Percentiles rank a stretch among this genome's conserved stretches.
phyloP scores from a whole-genome alignment of 2,888 invertebrate species.

The Beris morrisii region DNA sequence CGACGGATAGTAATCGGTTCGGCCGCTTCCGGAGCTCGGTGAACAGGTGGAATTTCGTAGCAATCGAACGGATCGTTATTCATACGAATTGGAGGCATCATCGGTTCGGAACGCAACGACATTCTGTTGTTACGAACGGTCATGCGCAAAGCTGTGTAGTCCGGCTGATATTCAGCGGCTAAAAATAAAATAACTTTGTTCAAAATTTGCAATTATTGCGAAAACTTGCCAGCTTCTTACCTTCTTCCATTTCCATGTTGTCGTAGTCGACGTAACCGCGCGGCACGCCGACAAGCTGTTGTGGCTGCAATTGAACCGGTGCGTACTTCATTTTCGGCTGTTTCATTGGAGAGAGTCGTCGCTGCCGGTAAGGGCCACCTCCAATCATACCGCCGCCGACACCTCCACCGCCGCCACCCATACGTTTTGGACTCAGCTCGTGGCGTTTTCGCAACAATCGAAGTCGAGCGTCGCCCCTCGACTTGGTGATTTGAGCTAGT shows the following conservation, averaged over 20 bases:
- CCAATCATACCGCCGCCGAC: not conserved
- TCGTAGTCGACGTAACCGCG: conserved; percentile 54
- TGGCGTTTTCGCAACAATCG: conserved; percentile 65
- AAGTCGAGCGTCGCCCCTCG: conserved; percentile 71
- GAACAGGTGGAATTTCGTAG: conserved; percentile 49
- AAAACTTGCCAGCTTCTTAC: conserved; percentile 42
- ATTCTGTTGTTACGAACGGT: conserved; percentile 50
- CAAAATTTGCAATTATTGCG: not conserved
- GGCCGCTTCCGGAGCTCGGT: conserved; percentile 23
- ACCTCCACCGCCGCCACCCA: not conserved
- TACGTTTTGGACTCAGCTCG: conserved; percentile 21
- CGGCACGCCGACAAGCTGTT: conserved; percentile 44
- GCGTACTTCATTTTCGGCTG: conserved; percentile 16
- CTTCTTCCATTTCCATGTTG: conserved; percentile 54
- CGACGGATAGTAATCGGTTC: conserved; percentile 41
- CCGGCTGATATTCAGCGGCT: conserved; percentile 44
- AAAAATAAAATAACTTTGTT: conserved; percentile 4
- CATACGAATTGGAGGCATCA: conserved; percentile 27
- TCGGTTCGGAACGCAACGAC: conserved; percentile 29
- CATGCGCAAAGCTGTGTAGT: conserved; percentile 44
- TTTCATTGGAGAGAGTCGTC: conserved; percentile 13
- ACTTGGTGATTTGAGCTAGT: conserved; percentile 73
- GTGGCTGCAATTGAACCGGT: conserved; percentile 37
- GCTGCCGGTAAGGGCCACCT: not conserved
- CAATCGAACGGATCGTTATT: conserved; percentile 51